Evolutionary conservation across 2,113 vertebrate genomes (phyloP).

Genomic region (Cepphus grylle): DNA sequence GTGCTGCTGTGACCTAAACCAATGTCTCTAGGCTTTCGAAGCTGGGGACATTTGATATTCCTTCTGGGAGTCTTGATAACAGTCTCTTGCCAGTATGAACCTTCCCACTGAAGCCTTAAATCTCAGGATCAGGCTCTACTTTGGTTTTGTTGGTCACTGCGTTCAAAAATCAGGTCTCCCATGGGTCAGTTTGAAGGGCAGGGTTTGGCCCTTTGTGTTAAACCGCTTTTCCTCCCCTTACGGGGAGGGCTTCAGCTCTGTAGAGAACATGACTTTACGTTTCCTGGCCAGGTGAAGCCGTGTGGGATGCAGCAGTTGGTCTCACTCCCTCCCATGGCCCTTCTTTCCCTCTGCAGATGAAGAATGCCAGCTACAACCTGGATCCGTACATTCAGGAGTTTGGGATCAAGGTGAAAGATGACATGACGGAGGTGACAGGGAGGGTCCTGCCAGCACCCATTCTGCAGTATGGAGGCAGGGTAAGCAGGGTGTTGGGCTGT

Average conservation of each 20-base stretch:
- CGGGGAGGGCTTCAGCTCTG: neutral
- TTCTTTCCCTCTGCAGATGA: slow-evolving; percentile 84
- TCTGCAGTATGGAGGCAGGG: slow-evolving; percentile 97
- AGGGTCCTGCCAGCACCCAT: slow-evolving; percentile 95
- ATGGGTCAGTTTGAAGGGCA: neutral
- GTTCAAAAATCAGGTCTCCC: neutral
- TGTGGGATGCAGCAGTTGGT: neutral
- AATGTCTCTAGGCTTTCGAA: accelerated
- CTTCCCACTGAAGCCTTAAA: neutral
- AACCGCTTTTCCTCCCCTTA: accelerated
- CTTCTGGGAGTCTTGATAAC: neutral
- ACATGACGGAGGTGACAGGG: slow-evolving; percentile 98
- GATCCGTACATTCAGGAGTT: slow-evolving; percentile 99
- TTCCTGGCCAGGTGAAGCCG: neutral
- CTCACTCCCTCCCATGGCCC: neutral
- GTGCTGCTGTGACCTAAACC: accelerated
- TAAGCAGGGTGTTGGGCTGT: slow-evolving; percentile 66
- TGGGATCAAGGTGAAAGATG: slow-evolving; percentile 98
- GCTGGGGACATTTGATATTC: neutral
- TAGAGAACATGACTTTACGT: neutral
- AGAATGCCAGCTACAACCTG: slow-evolving; percentile 98
- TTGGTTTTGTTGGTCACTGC: neutral
- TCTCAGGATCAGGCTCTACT: neutral
- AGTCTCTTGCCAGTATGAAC: neutral
- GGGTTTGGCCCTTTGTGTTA: neutral